Evolutionary conservation across 2,888 invertebrate species (phyloP).

Genomic region (Galeruca laticollis): DNA sequence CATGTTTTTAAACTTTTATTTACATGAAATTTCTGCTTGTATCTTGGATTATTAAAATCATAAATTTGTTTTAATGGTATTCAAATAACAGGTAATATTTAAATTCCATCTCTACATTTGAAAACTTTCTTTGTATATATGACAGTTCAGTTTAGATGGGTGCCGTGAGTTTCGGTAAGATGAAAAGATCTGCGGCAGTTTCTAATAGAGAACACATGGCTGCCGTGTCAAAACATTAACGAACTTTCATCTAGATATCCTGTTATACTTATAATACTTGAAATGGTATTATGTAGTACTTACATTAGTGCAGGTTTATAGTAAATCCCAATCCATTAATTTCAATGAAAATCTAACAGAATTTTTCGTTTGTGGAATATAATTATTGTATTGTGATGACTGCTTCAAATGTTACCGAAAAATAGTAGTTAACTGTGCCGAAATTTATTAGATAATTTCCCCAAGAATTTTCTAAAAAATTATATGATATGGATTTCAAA

Average conservation of each 20-base stretch:
- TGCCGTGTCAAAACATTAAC: constrained; percentile 60
- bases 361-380: no score
- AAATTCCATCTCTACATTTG: constrained; percentile 30
- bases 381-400: no score
- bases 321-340: neutral
- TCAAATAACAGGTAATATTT: neutral
- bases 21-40: neutral
- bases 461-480: no score
- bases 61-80: neutral
- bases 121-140: constrained; percentile 47
- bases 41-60: no score
- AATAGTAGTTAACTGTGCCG: no score
- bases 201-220: constrained; percentile 61
- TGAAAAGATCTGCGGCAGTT: constrained; percentile 51
- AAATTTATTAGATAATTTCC: no score
- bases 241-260: constrained; percentile 43
- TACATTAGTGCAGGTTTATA: neutral
- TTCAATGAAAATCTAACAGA: no score
- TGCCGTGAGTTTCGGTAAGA: constrained; percentile 55
- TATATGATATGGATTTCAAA: no score
- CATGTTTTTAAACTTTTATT: no score
- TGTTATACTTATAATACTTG: constrained; percentile 25
- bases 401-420: no score
- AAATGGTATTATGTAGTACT: constrained; percentile 29
- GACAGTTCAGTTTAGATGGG: constrained; percentile 52